Base-by-base conservation (phyloP, 2,113 vertebrate genomes). In the Merops nubicus region DNA sequence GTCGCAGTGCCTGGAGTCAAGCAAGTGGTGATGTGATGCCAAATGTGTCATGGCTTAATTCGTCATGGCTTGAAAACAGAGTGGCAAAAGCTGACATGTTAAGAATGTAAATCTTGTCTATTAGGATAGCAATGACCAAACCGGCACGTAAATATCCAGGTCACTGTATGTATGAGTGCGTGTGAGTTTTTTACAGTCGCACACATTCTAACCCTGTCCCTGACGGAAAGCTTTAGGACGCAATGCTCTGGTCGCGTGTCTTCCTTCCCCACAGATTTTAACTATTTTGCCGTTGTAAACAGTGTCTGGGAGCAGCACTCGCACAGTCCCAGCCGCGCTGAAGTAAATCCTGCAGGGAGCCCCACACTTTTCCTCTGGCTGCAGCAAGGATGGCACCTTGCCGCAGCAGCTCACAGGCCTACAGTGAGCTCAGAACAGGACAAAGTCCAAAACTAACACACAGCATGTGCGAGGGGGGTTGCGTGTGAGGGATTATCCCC, bases 381-480 rank as follows among this genome's bases (percentile, higher is more conserved):
- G 23, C 3, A 7, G 50, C 43, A 92, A 74, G 40, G 33, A 93
- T 12, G 21, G 60, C 64, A 91, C 20, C 31, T 60, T 72, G 51
- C 70, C 0, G 0, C 65, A 85, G 48, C 73, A 74, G 26, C 36
- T 84, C 68, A 17, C n/a, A 78, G 38, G 25, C 75, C 82, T 62
- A 45, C 50, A 67, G 25, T 5, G 4, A 86, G 68, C 88, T 92
- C 77, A 86, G 76, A 94, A 96, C 34, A 88, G 72, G 63, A 88
- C 56, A 34, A 86, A 64, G 83, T 91, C 93, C 92, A 94, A 94
- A 95, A 95, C 65, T 64, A 97, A 91, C 76, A 86, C 7, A 43
- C 68, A 92, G 95, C 83, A 95, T 5, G 2, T 87, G 80, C 91
- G 92, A 33, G 73, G 51, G 91, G 72, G 64, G 56, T 85, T 88